Conservation (phyloP, 2,113 vertebrate genomes). For the Uria aalge region DNA sequence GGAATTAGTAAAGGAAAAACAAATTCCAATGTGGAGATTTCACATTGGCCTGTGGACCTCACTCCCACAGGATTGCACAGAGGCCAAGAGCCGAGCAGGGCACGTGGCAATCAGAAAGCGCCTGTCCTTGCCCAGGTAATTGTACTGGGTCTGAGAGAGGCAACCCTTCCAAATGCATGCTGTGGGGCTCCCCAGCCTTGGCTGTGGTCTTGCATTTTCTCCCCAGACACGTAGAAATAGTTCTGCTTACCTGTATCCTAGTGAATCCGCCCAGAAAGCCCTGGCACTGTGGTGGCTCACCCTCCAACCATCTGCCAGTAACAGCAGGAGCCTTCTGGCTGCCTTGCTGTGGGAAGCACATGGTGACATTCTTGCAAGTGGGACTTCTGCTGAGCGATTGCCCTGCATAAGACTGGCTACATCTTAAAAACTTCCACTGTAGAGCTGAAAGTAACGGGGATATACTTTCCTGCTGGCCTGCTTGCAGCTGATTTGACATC, state of each 20-base stretch:
- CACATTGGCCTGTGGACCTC: background rate
- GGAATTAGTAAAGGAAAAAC: background rate
- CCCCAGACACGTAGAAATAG: background rate
- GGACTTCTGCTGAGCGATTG: background rate
- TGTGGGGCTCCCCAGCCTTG: background rate
- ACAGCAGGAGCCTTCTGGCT: background rate
- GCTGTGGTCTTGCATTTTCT: background rate
- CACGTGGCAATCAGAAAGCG: background rate
- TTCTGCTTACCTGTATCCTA: background rate
- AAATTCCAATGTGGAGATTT: background rate
- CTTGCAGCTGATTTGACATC: constrained; percentile 42
- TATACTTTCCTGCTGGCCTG: background rate
- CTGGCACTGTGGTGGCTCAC: background rate
- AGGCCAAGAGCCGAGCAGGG: background rate
- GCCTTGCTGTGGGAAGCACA: background rate
- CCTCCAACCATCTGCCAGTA: background rate
- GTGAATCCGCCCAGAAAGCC: background rate
- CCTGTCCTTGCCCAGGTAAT: background rate
- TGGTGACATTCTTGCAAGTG: background rate
- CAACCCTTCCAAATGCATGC: background rate
- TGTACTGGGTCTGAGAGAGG: background rate
- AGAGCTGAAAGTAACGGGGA: background rate
- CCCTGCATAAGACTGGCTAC: background rate
- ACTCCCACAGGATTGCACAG: background rate
- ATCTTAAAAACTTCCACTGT: background rate